A percentile compares a stretch with the other conserved stretches of the same genome.
Evolutionary conservation across 2,888 invertebrate genomes (phyloP).

Genomic region (Trissoscelio sp.): DNA sequence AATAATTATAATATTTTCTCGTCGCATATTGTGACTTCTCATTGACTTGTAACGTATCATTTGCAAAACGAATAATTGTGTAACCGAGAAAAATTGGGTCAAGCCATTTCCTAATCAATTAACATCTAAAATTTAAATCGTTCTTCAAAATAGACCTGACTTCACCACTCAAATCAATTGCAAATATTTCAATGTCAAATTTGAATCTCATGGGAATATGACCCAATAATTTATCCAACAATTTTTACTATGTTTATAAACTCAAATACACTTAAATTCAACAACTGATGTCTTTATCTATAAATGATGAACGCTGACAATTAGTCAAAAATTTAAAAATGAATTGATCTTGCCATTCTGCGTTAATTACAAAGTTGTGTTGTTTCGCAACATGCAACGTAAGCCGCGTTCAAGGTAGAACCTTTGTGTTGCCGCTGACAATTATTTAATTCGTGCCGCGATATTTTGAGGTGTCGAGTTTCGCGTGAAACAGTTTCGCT

Average conservation of each 20-base stretch:
- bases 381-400: conserved; percentile 5
- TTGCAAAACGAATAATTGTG: conserved; percentile 1
- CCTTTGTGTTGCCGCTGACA: conserved; percentile 19
- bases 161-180: no score
- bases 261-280: no score
- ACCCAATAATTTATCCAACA: no score
- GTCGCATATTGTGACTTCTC: background rate
- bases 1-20: background rate
- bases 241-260: no score
- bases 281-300: no score
- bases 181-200: no score
- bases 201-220: no score
- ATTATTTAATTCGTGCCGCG: conserved; percentile 42
- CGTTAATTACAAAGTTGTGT: conserved; percentile 1
- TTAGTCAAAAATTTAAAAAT: background rate
- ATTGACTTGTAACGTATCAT: conserved; percentile 5
- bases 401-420: conserved; percentile 33
- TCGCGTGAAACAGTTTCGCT: conserved; percentile 31
- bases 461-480: conserved; percentile 35
- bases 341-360: background rate
- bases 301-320: no score
- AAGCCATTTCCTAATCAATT: background rate
- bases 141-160: no score
- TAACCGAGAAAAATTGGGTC: conserved; percentile 9
- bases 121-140: background rate